Conservation (phyloP, 2,113 vertebrate genomes). For the Pontoporia blainvillei region DNA sequence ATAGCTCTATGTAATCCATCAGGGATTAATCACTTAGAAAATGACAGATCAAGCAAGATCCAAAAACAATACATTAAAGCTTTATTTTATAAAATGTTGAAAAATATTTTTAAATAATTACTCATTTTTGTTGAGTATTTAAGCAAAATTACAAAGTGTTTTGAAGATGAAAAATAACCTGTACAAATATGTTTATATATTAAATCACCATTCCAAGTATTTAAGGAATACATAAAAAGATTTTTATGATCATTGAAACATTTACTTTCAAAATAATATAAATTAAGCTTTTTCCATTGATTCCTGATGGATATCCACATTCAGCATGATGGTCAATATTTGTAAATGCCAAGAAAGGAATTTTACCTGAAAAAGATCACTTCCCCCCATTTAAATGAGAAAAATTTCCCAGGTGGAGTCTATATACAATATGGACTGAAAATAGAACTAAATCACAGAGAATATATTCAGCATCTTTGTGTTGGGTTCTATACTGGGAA, state of each 20-base stretch:
- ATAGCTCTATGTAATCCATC: conserved; percentile 43
- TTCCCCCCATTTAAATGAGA: not conserved
- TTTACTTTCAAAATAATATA: conserved; percentile 2
- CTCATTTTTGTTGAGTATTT: conserved; percentile 71
- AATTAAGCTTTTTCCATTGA: not conserved
- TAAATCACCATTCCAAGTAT: conserved; percentile 42
- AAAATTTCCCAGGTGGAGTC: not conserved
- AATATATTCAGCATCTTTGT: not conserved
- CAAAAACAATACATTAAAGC: conserved; percentile 33
- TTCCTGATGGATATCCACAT: not conserved
- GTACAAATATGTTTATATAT: conserved; percentile 26
- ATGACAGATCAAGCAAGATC: conserved; percentile 53
- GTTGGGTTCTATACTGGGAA: not conserved
- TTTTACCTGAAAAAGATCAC: not conserved
- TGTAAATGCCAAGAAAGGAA: not conserved
- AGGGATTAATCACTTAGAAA: conserved; percentile 52
- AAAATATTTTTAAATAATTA: conserved; percentile 53
- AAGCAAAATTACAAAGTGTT: conserved; percentile 6
- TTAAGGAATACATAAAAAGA: conserved; percentile 30
- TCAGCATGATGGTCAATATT: not conserved
- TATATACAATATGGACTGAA: not conserved
- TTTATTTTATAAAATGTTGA: conserved; percentile 60
- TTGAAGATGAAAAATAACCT: not conserved
- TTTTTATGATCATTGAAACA: conserved; percentile 5
- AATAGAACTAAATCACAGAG: not conserved